A percentile compares a stretch with the other conserved stretches of the same genome.
Evolutionary conservation across 1,140 invertebrate genomes (phyloP).

Genomic region (Holotrichia oblita): DNA sequence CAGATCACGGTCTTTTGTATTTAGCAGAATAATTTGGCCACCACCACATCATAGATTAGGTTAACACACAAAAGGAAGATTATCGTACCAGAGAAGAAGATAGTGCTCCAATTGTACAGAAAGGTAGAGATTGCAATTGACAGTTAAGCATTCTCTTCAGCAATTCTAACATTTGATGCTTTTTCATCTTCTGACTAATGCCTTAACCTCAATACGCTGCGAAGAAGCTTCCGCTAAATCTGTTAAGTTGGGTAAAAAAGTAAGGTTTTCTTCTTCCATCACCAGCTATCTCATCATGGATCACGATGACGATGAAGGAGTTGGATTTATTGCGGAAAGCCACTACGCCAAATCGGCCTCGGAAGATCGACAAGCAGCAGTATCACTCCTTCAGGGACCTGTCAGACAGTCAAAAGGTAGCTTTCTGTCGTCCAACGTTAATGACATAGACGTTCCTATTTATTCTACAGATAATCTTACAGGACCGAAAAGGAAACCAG

Average conservation of each 20-base stretch:
- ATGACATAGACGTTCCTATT: constrained; percentile 68
- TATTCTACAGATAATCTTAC: constrained; percentile 60
- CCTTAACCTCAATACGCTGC: not conserved
- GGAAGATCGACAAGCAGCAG: constrained; percentile 58
- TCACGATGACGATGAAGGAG: constrained; percentile 66
- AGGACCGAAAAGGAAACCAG: constrained; percentile 47
- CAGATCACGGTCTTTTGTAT: not conserved
- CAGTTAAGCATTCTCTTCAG: not conserved
- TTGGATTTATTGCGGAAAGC: constrained; percentile 68
- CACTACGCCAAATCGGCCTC: constrained; percentile 65
- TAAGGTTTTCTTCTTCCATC: constrained; percentile 1
- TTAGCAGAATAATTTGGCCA: not conserved
- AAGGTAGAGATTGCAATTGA: not conserved
- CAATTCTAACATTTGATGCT: not conserved
- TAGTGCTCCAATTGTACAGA: not conserved
- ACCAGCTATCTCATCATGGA: constrained; percentile 57
- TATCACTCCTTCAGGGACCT: constrained; percentile 64
- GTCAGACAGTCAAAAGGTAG: constrained; percentile 54
- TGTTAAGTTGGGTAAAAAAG: constrained; percentile 5
- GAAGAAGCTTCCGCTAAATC: not conserved
- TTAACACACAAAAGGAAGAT: not conserved
- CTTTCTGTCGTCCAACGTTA: constrained; percentile 68
- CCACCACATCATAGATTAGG: not conserved
- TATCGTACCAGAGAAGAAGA: not conserved
- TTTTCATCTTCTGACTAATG: not conserved